These are phyloP conservation scores for Papilio polytes DNA, from an alignment of 1,140 invertebrate genomes.

Conservation along the genomic window DNA sequence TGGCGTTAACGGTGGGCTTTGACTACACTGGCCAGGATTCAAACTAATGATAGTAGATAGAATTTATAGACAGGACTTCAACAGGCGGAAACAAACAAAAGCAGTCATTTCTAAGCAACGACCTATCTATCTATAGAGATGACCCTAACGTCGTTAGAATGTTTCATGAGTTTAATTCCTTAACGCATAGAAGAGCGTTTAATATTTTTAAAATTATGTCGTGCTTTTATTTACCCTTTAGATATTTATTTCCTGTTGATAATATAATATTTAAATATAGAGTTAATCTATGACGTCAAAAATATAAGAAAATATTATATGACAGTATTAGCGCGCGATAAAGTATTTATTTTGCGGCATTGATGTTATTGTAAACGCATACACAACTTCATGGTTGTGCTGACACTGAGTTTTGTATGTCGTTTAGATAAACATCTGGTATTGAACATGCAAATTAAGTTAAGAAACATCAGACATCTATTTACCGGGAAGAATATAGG, in stretches of 20 bases:
- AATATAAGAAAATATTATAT: conserved; percentile 7
- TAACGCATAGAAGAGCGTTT: background rate
- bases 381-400: conserved; percentile 10
- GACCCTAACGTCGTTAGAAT: background rate
- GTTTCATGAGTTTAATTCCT: background rate
- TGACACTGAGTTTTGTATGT: conserved; percentile 20
- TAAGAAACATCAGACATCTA: background rate
- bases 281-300: conserved; percentile 11
- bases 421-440: conserved; percentile 11
- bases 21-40: too few relatives aligned
- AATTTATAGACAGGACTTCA: too few relatives aligned
- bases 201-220: background rate
- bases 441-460: background rate
- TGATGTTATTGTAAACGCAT: conserved; percentile 18
- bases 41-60: too few relatives aligned
- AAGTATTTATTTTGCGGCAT: conserved; percentile 16
- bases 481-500: background rate
- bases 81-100: too few relatives aligned
- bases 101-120: too few relatives aligned
- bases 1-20: too few relatives aligned
- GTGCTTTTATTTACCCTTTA: background rate
- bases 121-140: background rate
- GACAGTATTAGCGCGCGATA: background rate
- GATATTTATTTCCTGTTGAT: background rate
- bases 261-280: conserved; percentile 5